Conservation (phyloP, 2,113 vertebrate species). For the Leptosomus discolor region DNA sequence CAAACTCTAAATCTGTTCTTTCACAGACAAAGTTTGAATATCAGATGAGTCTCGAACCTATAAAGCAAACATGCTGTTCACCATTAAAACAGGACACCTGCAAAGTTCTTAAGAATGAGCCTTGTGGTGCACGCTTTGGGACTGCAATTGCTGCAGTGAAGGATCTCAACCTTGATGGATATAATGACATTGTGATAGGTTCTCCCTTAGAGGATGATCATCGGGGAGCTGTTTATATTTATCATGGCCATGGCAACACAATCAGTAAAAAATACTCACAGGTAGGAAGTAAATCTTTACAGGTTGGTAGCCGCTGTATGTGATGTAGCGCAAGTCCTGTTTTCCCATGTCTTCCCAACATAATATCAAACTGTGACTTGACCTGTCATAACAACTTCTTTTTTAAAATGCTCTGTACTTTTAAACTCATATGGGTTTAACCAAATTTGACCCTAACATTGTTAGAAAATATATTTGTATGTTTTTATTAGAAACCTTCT, state of each 20-base stretch:
- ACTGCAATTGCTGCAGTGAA: constrained; percentile 89
- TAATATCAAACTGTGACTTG: not conserved
- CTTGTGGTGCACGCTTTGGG: constrained; percentile 92
- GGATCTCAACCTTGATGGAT: constrained; percentile 92
- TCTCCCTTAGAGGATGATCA: constrained; percentile 93
- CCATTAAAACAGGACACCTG: constrained; percentile 75
- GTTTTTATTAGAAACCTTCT: not conserved
- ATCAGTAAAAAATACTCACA: constrained; percentile 86
- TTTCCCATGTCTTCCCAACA: not conserved
- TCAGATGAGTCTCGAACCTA: constrained; percentile 86
- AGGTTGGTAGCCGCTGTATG: not conserved
- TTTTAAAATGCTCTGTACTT: not conserved
- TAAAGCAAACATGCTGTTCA: constrained; percentile 86
- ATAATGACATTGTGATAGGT: constrained; percentile 90
- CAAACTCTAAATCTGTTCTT: constrained; percentile 13
- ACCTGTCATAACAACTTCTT: not conserved
- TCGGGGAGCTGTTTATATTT: constrained; percentile 90
- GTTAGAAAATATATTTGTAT: not conserved
- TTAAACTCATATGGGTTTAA: not conserved
- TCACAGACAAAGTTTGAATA: constrained; percentile 81
- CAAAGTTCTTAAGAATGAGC: constrained; percentile 81
- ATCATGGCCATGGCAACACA: constrained; percentile 81
- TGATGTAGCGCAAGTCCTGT: not conserved
- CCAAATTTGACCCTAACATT: not conserved
- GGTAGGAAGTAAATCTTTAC: constrained; percentile 62